Base-by-base conservation (phyloP, 2,113 vertebrate species). In the Brienomyrus brachyistius region DNA sequence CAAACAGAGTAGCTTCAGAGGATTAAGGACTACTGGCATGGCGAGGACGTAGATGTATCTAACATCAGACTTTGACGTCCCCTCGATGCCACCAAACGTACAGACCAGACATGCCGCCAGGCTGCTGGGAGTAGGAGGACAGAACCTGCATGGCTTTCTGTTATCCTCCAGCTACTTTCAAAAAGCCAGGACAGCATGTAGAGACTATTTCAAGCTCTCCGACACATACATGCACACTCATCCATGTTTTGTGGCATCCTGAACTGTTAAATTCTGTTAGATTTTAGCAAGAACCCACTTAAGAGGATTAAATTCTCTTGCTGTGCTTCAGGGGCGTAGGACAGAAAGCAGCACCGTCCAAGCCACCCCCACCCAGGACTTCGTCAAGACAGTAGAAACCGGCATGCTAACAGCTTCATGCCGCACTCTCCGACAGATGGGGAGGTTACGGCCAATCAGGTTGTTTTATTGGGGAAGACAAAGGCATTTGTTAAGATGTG, bases 391-490 rank as follows among this genome's bases (percentile, higher is more conserved):
- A 21, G 54, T 4, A 62, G 8, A 45, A 45, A 56, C 89, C 92
- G 92, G 93, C 93, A 91, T 92, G 94, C 93, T 92, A 93, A 94
- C 92, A 89, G 92, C 94, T 94, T 94, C 92, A 94, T 92, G 92
- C 93, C 89, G 82, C 92, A 90, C 91, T 91, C 88, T 21, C 56
- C 93, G 92, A 93, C 95, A 96, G 95, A 95, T 95, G 95, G 94
- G 93, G 91, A 95, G 94, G 93, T 92, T 93, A 93, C 93, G 94
- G 94, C 93, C 93, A 92, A 96, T 96, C 95, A 92, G 93, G 94
- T 94, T 92, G 87, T 47, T 95, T 95, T 92, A 95, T 94, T 93
- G 94, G 92, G 90, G 91, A 91, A 93, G 89, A 92, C 89, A 89
- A 89, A 91, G 90, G 91, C 88, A 47, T 88, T 88, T 88, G n/a